A percentile compares a stretch with the other conserved stretches of the same genome.
Evolutionary conservation across 2,113 vertebrate genomes (phyloP).

Genomic region (Anser cygnoides): DNA sequence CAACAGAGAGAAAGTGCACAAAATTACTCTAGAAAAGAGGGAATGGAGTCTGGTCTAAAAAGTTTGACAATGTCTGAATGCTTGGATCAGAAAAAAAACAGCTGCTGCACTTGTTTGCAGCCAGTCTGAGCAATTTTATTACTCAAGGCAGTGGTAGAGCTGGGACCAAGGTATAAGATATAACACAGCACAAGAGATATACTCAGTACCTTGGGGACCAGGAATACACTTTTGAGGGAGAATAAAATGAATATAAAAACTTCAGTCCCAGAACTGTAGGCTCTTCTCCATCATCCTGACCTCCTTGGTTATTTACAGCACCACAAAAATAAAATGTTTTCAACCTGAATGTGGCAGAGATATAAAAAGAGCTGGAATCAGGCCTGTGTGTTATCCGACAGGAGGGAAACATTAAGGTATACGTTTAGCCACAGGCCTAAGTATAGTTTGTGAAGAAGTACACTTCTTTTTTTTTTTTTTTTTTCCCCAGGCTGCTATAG

Average conservation of each 20-base stretch:
- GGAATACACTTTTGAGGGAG: background rate
- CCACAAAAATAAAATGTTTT: background rate
- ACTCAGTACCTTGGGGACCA: background rate
- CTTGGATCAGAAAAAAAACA: background rate
- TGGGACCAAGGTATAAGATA: rapidly evolving
- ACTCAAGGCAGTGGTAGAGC: background rate
- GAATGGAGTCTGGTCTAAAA: background rate
- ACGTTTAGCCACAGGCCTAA: background rate
- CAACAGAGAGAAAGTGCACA: background rate
- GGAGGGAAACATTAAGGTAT: background rate
- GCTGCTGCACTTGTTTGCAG: background rate
- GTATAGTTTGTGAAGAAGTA: background rate
- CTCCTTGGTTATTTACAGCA: background rate
- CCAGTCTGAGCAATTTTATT: background rate
- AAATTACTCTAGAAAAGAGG: background rate
- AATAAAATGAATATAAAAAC: background rate
- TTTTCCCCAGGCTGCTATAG: background rate
- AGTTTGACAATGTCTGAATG: background rate
- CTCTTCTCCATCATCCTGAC: background rate
- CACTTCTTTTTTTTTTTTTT: background rate
- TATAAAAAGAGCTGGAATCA: background rate
- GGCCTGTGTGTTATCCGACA: background rate
- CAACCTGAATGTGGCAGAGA: background rate
- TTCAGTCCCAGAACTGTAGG: background rate
- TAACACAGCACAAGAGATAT: background rate